Base-by-base conservation (phyloP, 2,888 invertebrate species). In the Eueremaeus valkanovi region DNA sequence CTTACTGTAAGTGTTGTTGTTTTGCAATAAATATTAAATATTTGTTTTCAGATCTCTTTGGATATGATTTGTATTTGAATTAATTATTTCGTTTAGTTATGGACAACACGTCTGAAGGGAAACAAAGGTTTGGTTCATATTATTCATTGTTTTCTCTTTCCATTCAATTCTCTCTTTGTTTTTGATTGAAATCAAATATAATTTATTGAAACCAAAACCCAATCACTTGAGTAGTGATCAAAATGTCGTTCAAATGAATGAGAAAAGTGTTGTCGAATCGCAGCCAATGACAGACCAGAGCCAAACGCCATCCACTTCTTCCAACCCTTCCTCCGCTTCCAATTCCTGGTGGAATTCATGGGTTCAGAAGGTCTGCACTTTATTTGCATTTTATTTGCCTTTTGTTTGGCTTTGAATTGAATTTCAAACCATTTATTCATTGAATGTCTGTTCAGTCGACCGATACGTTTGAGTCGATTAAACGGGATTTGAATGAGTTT, bases 401-500 rank as follows among this genome's bases (percentile, higher is more conserved):
- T 21, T 51, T n/a, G 3, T n/a, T n/a, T 51, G n/a, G 2, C 21
- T 21, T 5, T 6, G 21, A 18, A 51, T n/a, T 21, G 21, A 5
- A n/a, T n/a, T 51, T 51, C n/a, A 3, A 21, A n/a, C 5, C 21
- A 21, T 51, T n/a, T n/a, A n/a, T n/a, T n/a, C n/a, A n/a, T n/a
- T 51, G n/a, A 36, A 8, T 36, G 36, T 11, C 36, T 36, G 6
- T 51, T 51, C 51, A 58, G 58, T 58, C 58, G 27, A 58, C 6
- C 58, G 58, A 58, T 29, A 90, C 90, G 2, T 86, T 89, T 80
- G 89, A 90, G 76, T 90, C 90, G 86, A 90, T 91, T 78, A 90
- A 89, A 82, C 89, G 89, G 81, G 91, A 91, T 82, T 83, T 91
- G 79, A 89, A 89, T 81, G 91, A 91, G 83, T 88, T 91, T 79